These are phyloP conservation scores for Lucinisca nassula DNA, from an alignment of 2,888 invertebrate species.

Conservation along the genomic window DNA sequence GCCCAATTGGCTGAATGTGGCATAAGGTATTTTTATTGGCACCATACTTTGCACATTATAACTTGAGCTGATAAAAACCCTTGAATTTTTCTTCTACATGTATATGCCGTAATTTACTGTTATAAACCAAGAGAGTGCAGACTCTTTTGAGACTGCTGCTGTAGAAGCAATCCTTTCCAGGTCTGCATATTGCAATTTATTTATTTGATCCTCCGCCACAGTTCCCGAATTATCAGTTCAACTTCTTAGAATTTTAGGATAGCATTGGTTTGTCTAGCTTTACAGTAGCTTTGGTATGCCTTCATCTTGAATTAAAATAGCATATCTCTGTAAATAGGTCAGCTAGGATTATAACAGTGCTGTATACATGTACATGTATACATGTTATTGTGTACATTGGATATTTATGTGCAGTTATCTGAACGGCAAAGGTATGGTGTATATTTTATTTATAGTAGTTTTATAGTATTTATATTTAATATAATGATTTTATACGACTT, in stretches of 20 bases:
- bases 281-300: not conserved
- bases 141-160: too few relatives aligned
- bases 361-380: not conserved
- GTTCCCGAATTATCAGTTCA: too few relatives aligned
- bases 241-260: too few relatives aligned
- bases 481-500: too few relatives aligned
- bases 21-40: not conserved
- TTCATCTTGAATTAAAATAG: constrained; percentile 19
- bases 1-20: too few relatives aligned
- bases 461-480: too few relatives aligned
- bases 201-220: too few relatives aligned
- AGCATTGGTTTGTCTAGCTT: too few relatives aligned
- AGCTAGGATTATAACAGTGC: not conserved
- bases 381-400: not conserved
- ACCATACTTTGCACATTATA: not conserved
- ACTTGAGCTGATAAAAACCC: constrained; percentile 3
- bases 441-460: too few relatives aligned
- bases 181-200: too few relatives aligned
- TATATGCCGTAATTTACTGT: not conserved
- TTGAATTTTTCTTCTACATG: constrained; percentile 5
- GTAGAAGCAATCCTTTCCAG: too few relatives aligned
- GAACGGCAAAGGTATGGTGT: not conserved
- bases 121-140: too few relatives aligned
- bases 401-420: not conserved
- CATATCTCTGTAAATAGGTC: constrained; percentile 13